Conservation (phyloP, 2,113 vertebrate species). For the Numenius arquata region DNA sequence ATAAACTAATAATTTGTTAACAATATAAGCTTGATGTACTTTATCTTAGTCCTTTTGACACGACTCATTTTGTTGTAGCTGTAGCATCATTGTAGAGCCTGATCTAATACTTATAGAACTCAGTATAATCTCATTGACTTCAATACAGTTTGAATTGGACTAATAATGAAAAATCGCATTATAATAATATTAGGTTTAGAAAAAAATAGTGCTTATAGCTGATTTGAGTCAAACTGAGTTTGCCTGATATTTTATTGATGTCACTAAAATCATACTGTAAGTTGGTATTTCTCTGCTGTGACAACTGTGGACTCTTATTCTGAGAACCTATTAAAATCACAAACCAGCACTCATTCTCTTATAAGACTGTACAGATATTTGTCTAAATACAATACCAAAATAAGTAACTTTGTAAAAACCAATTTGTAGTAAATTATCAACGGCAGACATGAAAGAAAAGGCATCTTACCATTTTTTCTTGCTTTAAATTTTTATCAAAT, state of each 20-base stretch:
- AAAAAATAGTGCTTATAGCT: constrained; percentile 64
- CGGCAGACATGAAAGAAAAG: background rate
- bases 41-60: constrained; percentile 40
- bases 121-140: constrained; percentile 63
- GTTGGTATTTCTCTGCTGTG: constrained; percentile 43
- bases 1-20: constrained; percentile 40
- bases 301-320: constrained; percentile 26
- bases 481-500: background rate
- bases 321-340: constrained; percentile 46
- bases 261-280: constrained; percentile 50
- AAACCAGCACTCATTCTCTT: background rate
- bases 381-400: background rate
- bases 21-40: background rate
- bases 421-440: background rate
- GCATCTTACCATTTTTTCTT: background rate
- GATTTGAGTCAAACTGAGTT: constrained; percentile 63
- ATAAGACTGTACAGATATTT: background rate
- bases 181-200: constrained; percentile 57
- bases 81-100: constrained; percentile 7
- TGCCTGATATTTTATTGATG: constrained; percentile 64
- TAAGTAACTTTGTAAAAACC: background rate
- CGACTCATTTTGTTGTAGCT: constrained; percentile 21
- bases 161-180: constrained; percentile 65
- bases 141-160: constrained; percentile 59
- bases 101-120: constrained; percentile 55